Evolutionary conservation across 2,113 vertebrate species (phyloP), one percentile per base, ranked within the genome.

Genomic region (Megaceryle torquata): DNA sequence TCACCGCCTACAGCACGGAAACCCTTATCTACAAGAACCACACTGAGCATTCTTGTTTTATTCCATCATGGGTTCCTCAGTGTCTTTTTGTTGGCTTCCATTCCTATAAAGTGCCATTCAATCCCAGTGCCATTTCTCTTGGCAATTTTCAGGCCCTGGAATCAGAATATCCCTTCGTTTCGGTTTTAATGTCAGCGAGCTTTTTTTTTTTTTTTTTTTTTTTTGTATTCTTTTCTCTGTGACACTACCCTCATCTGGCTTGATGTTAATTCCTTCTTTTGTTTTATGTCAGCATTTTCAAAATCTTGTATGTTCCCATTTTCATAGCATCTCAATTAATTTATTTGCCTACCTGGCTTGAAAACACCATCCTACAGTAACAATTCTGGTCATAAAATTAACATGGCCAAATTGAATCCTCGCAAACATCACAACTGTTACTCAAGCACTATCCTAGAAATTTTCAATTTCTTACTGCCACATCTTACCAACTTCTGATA

Each of bases 401-500:
- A 74, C 28, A n/a, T 6, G 13, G 43, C 17, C 74, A 71, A 80
- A 82, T 0, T 31, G 11, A 93, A 53, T 12, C 15, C 64, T 82
- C 68, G 33, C 15, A 72, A 68, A 89, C 25, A 59, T 25, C 43
- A 68, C 37, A 48, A 43, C 25, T 35, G 24, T 46, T 53, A 75
- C 14, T 76, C 33, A 85, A 72, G 19, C 17, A 60, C 48, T 72
- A 44, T 29, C 82, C 50, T 35, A 39, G 33, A 92, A 74, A 25
- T 14, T 64, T 60, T 71, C 33, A 1, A 43, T 53, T 79, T 89
- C 26, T 68, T 78, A 68, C 4, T 68, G 41, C 44, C 57, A 53
- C 33, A 78, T 43, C 37, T 85, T 50, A 71, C 0, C 0, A 0
- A 72, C 33, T 81, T 33, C 51, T 68, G 16, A 75, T 48, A 89